Conservation (phyloP, 2,888 invertebrate genomes). For the Glyphotaelius pellucidus region DNA sequence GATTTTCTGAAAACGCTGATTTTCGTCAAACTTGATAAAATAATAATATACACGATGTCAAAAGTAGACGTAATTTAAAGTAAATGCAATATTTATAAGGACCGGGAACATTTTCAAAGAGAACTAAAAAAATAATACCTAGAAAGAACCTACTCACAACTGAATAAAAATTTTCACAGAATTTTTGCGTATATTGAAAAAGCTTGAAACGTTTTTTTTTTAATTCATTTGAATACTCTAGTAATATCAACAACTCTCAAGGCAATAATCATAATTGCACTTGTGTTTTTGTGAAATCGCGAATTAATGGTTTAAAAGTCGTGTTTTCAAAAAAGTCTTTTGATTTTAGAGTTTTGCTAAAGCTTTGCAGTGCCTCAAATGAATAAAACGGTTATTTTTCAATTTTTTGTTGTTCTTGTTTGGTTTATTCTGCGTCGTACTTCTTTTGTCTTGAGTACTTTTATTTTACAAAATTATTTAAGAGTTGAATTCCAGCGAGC, state of each 20-base stretch:
- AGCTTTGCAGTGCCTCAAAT: neutral
- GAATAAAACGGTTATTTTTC: too few relatives aligned
- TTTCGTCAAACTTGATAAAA: neutral
- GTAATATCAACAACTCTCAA: neutral
- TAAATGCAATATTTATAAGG: too few relatives aligned
- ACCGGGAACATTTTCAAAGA: neutral
- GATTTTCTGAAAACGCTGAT: neutral
- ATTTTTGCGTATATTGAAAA: neutral
- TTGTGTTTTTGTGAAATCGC: neutral
- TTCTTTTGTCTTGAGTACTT: neutral
- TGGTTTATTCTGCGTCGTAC: neutral
- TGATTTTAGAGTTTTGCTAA: neutral
- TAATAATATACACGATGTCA: too few relatives aligned
- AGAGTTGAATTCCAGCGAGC: too few relatives aligned
- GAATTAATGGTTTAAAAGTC: neutral
- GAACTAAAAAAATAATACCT: neutral
- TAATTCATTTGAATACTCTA: neutral
- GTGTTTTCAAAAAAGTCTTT: neutral
- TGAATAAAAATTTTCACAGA: neutral
- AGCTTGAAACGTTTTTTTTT: neutral
- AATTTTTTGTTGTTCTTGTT: neutral
- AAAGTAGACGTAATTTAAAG: too few relatives aligned
- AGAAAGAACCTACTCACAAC: neutral
- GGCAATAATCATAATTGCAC: neutral
- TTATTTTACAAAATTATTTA: neutral